phyloP scores from a whole-genome alignment of 2,888 invertebrate genomes.

The Amphiduros pacificus region DNA sequence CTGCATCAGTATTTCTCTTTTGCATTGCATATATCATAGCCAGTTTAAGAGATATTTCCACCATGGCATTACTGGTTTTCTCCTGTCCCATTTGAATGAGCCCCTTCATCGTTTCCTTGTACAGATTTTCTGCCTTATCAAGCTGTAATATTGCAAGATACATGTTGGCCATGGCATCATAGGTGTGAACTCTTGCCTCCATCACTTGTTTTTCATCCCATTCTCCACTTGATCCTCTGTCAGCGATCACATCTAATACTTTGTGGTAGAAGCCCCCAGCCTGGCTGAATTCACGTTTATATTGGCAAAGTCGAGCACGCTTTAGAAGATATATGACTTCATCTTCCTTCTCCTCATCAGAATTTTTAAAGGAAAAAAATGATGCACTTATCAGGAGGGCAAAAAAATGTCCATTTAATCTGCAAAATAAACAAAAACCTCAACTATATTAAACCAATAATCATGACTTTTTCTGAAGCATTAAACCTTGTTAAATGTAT shows the following conservation, averaged over 20 bases:
- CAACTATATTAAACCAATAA: too few species aligned
- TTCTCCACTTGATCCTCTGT: background rate
- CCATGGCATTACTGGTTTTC: background rate
- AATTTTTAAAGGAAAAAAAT: too few species aligned
- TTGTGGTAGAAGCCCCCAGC: background rate
- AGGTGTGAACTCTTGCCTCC: background rate
- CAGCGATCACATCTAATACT: background rate
- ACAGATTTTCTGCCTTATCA: background rate
- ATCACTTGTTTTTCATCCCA: background rate
- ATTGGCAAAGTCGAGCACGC: background rate
- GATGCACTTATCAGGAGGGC: too few species aligned
- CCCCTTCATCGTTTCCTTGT: background rate
- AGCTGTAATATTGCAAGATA: background rate
- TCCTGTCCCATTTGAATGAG: background rate
- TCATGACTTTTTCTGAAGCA: too few species aligned
- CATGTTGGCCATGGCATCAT: background rate
- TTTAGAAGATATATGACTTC: background rate
- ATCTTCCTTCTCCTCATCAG: background rate
- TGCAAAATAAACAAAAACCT: too few species aligned
- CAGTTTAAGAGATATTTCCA: background rate
- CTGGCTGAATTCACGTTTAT: background rate
- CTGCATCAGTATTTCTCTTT: background rate
- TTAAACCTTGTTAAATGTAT: too few species aligned
- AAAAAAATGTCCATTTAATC: too few species aligned
- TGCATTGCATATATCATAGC: background rate